Conservation (phyloP, 2,888 invertebrate species). For the Galeruca laticollis region DNA sequence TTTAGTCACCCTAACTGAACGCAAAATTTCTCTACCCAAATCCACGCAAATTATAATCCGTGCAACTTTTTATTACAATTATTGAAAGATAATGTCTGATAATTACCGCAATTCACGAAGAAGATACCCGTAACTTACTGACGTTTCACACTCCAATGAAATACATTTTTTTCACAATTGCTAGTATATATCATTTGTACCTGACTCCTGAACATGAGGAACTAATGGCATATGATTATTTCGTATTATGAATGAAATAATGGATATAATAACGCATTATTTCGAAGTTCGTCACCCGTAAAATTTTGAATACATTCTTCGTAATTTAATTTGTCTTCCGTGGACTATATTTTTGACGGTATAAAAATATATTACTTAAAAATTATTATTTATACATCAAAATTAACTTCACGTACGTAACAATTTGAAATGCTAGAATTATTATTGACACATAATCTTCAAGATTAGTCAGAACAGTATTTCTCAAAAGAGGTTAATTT, state of each 20-base stretch:
- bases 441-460: not conserved
- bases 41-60: not conserved
- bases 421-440: not conserved
- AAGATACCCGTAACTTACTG: not conserved
- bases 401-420: not conserved
- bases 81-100: constrained; percentile 24
- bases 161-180: constrained; percentile 10
- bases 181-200: constrained; percentile 5
- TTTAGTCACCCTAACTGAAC: not conserved
- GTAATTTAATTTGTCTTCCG: constrained; percentile 40
- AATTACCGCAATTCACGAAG: constrained; percentile 19
- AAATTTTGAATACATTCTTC: constrained; percentile 39
- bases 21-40: not conserved
- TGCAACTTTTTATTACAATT: constrained; percentile 1
- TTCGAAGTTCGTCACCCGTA: constrained; percentile 38
- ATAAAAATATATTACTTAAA: not conserved
- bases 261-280: constrained; percentile 37
- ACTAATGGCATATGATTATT: constrained; percentile 37
- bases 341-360: not conserved
- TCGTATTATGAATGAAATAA: constrained; percentile 42
- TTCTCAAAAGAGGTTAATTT: too few species aligned
- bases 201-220: constrained; percentile 27
- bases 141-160: constrained; percentile 21
- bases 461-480: too few species aligned
- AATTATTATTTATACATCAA: not conserved